Evolutionary conservation across 2,113 vertebrate species (phyloP).

Genomic region (Callopanchax toddi): DNA sequence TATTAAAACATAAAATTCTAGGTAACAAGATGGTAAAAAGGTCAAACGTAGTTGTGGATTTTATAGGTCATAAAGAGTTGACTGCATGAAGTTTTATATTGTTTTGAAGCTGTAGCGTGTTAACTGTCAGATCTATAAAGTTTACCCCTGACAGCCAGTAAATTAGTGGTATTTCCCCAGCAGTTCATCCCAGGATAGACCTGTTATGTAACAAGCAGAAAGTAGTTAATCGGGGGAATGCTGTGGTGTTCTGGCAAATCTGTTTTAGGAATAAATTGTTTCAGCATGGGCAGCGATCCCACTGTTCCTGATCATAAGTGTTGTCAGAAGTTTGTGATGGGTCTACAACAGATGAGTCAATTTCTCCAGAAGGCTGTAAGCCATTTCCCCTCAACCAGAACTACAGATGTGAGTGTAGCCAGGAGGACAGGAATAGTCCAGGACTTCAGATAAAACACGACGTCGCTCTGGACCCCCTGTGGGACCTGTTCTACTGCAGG

Average conservation of each 20-base stretch:
- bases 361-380: slow-evolving; percentile 57
- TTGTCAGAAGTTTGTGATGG: slow-evolving; percentile 53
- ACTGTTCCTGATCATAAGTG: slow-evolving; percentile 50
- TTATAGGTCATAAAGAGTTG: slow-evolving; percentile 23
- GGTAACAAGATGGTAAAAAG: slow-evolving; percentile 7
- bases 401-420: slow-evolving; percentile 31
- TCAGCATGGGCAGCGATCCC: slow-evolving; percentile 49
- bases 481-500: background rate
- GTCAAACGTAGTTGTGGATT: slow-evolving; percentile 9
- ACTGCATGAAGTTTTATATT: slow-evolving; percentile 12
- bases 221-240: slow-evolving; percentile 52
- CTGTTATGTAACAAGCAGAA: slow-evolving; percentile 63
- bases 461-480: background rate
- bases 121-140: slow-evolving; percentile 41
- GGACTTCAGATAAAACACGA: slow-evolving; percentile 46
- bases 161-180: slow-evolving; percentile 66
- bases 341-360: slow-evolving; percentile 68
- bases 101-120: slow-evolving; percentile 23
- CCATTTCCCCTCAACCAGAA: slow-evolving; percentile 51
- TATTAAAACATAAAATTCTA: background rate
- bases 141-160: slow-evolving; percentile 48
- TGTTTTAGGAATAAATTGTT: slow-evolving; percentile 66
- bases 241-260: slow-evolving; percentile 44
- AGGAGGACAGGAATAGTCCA: slow-evolving; percentile 43
- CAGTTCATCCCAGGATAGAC: slow-evolving; percentile 70